These are phyloP conservation scores for Pterophyllum scalare DNA, from an alignment of 2,113 vertebrate species.

Conservation along the genomic window DNA sequence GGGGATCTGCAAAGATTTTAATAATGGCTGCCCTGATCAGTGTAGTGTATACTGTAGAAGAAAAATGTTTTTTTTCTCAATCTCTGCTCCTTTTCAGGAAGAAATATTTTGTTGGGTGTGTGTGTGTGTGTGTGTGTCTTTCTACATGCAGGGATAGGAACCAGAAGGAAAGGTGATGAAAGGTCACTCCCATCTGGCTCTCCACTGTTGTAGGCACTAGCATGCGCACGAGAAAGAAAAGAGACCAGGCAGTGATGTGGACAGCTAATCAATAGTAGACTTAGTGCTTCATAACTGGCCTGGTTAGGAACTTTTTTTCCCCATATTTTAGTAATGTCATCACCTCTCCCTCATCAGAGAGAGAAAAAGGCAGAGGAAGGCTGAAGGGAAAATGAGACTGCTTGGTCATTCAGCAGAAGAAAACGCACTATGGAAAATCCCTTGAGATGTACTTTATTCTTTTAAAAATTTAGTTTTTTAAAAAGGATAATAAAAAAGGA, in stretches of 20 bases:
- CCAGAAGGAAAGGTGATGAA: conserved; percentile 47
- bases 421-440: not conserved
- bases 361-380: conserved; percentile 43
- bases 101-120: not conserved
- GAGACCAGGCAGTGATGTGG: conserved; percentile 67
- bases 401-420: not conserved
- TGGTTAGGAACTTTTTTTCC: conserved; percentile 73
- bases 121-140: not conserved
- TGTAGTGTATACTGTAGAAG: not conserved
- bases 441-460: not conserved
- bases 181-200: conserved; percentile 41
- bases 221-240: conserved; percentile 59
- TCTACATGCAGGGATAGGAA: conserved; percentile 27
- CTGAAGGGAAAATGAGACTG: not conserved
- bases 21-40: too few species aligned
- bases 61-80: not conserved
- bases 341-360: conserved; percentile 48
- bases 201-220: conserved; percentile 10
- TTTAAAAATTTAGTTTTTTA: not conserved
- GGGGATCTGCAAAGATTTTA: too few species aligned
- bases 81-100: not conserved
- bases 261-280: conserved; percentile 78
- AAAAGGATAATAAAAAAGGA: not conserved
- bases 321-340: conserved; percentile 67
- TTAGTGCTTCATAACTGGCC: conserved; percentile 76